Evolutionary conservation across 2,113 vertebrate genomes (phyloP), one percentile per base, ranked within the genome.

Genomic region (Gnathonemus longibarbis): DNA sequence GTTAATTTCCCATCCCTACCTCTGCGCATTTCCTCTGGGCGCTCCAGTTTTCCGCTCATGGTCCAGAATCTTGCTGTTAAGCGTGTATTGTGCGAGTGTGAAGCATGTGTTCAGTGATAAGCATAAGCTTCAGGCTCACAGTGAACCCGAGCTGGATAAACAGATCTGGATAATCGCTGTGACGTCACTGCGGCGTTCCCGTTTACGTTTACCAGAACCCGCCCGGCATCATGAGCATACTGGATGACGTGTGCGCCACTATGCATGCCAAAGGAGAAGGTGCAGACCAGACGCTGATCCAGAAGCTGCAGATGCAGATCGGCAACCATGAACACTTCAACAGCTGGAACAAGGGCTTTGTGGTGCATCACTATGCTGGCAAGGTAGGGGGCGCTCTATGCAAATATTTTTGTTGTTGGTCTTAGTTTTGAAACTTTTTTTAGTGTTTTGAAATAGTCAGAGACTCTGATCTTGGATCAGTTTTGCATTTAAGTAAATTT

Each of bases 201-300:
- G 56, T 74, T 17, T 90, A 1, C 21, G 62, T 74, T 89, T 80
- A 80, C 91, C 93, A 97, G 97, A 97, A 93, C 89, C 97, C 97
- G 35, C 94, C 93, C 0, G 97, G 97, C 3, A 91, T 97, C 31
- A 97, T 97, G 96, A 96, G 96, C 89, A 92, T 97, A 90, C 93
- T 97, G 91, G 97, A 97, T 11, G 97, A 97, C 3, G 96, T 97
- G 6, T 97, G 97, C 0, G 97, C 97, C 2, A 97, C 97, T 0
- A 97, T 97, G 97, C 97, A 97, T 27, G 97, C 97, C n/a, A 97
- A 97, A 91, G 97, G 96, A 0, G 96, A 97, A 24, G 97, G 97
- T 0, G 97, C 97, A 0, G 97, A 97, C 87, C 96, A 96, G 93
- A 97, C 96, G 0, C 94, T 97, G 91, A 91, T 97, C 52, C 96